Conservation (phyloP, 2,113 vertebrate genomes). For the Hemiprocne comata region DNA sequence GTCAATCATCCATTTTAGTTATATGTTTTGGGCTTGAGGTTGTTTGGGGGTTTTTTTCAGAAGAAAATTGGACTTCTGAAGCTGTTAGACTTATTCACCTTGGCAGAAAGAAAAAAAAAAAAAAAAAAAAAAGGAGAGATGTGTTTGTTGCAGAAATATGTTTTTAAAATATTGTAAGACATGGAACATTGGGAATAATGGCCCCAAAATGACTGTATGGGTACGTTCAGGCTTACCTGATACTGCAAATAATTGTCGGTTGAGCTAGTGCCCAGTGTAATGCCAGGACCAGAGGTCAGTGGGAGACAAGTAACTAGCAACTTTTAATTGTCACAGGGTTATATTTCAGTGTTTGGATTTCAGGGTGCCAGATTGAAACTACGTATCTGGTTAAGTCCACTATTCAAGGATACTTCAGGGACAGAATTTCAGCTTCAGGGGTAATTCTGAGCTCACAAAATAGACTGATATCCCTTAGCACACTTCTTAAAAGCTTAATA, state of each 20-base stretch:
- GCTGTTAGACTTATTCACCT: neutral
- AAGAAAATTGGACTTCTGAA: neutral
- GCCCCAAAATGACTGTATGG: neutral
- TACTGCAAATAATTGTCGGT: neutral
- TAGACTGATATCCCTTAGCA: neutral
- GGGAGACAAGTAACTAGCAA: neutral
- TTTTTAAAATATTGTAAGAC: neutral
- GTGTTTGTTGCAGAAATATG: neutral
- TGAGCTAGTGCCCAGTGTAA: neutral
- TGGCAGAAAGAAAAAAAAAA: no score
- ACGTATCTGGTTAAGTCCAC: neutral
- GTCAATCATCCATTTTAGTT: neutral
- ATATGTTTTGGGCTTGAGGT: fast-evolving
- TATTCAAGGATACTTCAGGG: neutral
- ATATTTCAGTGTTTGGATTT: neutral
- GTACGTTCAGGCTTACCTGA: fast-evolving
- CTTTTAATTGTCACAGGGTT: neutral
- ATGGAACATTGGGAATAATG: neutral
- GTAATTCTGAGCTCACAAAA: neutral
- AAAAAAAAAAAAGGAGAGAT: neutral
- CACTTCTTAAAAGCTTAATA: neutral
- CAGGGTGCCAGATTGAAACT: neutral
- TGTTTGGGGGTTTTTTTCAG: neutral
- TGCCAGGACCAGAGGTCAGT: neutral
- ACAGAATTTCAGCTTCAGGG: neutral